A percentile compares a stretch with the other conserved stretches of the same genome.
phyloP scores from a whole-genome alignment of 2,113 vertebrate species.

The Lamprologus callipterus region DNA sequence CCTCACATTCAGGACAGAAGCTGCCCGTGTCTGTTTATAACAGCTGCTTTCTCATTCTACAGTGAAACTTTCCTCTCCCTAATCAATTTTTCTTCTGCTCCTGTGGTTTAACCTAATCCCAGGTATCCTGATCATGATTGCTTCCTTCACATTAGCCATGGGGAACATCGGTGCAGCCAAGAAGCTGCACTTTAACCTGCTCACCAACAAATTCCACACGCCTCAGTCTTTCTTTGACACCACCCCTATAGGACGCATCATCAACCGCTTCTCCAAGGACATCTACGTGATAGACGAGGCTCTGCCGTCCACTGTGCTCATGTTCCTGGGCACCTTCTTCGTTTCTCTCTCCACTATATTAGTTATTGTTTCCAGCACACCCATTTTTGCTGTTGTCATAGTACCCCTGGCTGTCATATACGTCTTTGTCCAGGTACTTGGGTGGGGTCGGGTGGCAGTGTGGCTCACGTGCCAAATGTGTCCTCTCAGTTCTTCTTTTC shows the following conservation, averaged over 20 bases:
- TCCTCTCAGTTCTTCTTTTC: not conserved
- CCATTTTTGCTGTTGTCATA: conserved; percentile 81
- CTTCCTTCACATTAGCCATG: conserved; percentile 80
- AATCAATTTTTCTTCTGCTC: conserved; percentile 1
- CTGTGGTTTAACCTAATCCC: conserved; percentile 6
- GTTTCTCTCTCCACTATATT: conserved; percentile 81
- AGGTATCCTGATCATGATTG: conserved; percentile 84
- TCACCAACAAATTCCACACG: conserved; percentile 86
- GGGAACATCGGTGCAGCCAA: conserved; percentile 80
- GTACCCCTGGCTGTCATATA: conserved; percentile 81
- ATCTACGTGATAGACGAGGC: conserved; percentile 86
- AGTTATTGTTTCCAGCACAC: conserved; percentile 83
- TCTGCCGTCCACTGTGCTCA: conserved; percentile 79
- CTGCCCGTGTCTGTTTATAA: not conserved
- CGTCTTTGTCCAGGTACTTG: conserved; percentile 84
- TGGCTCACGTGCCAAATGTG: not conserved
- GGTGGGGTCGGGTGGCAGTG: not conserved
- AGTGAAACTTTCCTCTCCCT: not conserved
- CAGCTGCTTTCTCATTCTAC: not conserved
- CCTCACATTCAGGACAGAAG: not conserved
- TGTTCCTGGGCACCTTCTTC: conserved; percentile 83
- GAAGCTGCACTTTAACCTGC: conserved; percentile 76
- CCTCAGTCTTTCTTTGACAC: conserved; percentile 96
- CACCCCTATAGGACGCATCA: conserved; percentile 87
- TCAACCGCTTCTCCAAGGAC: conserved; percentile 98